phyloP scores from a whole-genome alignment of 2,797 vertebrate genomes.

The Amniataba percoides region DNA sequence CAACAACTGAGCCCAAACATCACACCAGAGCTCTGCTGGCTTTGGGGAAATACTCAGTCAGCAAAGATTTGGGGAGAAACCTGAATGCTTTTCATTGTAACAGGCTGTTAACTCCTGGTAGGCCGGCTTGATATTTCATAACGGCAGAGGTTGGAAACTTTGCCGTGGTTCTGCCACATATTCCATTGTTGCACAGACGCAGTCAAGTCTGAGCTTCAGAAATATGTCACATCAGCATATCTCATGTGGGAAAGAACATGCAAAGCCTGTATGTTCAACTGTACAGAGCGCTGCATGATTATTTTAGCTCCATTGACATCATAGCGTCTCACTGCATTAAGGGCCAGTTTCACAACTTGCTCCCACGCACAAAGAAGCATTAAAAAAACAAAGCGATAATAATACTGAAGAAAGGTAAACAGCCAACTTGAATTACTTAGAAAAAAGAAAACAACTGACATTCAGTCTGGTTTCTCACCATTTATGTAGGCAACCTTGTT shows the following conservation, averaged over 20 bases:
- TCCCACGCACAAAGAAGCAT: neutral
- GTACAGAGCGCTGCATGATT: neutral
- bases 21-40: slow-evolving; percentile 33
- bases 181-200: neutral
- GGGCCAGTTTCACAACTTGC: neutral
- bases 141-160: slow-evolving; percentile 23
- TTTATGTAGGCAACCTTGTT: slow-evolving; percentile 97
- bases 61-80: slow-evolving; percentile 16
- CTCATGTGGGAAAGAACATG: neutral
- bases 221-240: slow-evolving; percentile 23
- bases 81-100: slow-evolving; percentile 32
- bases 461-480: slow-evolving; percentile 84
- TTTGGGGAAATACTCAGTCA: slow-evolving; percentile 23
- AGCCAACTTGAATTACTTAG: neutral
- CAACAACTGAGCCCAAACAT: slow-evolving; percentile 44
- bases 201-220: neutral
- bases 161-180: neutral
- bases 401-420: neutral
- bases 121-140: slow-evolving; percentile 9
- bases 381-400: neutral
- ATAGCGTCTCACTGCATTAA: neutral
- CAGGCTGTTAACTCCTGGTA: slow-evolving; percentile 16
- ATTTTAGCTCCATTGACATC: neutral
- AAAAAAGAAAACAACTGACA: neutral
- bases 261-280: slow-evolving; percentile 6